These are phyloP conservation scores for Muschampia plurimacula DNA, from an alignment of 2,888 invertebrate species.

Conservation along the genomic window DNA sequence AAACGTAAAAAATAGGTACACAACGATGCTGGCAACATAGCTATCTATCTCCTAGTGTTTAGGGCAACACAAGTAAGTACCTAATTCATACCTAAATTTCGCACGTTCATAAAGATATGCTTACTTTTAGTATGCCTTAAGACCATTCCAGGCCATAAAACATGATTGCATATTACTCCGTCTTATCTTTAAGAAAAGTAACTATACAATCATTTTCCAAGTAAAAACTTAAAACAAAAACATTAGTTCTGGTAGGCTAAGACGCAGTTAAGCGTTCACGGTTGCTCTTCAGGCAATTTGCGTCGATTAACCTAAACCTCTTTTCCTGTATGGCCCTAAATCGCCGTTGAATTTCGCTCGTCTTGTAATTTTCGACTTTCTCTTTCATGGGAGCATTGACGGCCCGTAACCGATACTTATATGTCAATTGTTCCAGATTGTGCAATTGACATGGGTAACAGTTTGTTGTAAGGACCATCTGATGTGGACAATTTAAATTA, in stretches of 20 bases:
- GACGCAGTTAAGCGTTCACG: slow-evolving; percentile 51
- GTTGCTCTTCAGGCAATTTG: slow-evolving; percentile 54
- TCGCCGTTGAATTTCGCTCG: slow-evolving; percentile 51
- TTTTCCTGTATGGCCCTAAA: slow-evolving; percentile 48
- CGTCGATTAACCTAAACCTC: slow-evolving; percentile 54
- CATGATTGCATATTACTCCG: background rate
- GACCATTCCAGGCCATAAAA: background rate
- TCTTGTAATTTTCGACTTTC: slow-evolving; percentile 55
- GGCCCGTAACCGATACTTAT: slow-evolving; percentile 21
- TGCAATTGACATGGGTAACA: slow-evolving; percentile 3
- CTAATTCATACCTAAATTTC: too few relatives aligned
- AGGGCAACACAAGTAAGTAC: background rate
- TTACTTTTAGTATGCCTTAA: background rate
- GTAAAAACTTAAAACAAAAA: slow-evolving; percentile 5
- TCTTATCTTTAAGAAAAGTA: background rate
- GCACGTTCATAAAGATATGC: too few relatives aligned
- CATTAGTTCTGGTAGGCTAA: slow-evolving; percentile 43
- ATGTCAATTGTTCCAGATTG: slow-evolving; percentile 29
- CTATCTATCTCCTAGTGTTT: background rate
- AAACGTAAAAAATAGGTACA: background rate
- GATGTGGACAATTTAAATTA: background rate
- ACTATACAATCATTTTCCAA: background rate
- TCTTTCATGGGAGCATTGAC: slow-evolving; percentile 44
- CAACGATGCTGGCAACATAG: background rate
- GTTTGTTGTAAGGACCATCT: background rate